Base-by-base conservation (phyloP, 2,797 vertebrate genomes). In the Aldrovandia affinis region DNA sequence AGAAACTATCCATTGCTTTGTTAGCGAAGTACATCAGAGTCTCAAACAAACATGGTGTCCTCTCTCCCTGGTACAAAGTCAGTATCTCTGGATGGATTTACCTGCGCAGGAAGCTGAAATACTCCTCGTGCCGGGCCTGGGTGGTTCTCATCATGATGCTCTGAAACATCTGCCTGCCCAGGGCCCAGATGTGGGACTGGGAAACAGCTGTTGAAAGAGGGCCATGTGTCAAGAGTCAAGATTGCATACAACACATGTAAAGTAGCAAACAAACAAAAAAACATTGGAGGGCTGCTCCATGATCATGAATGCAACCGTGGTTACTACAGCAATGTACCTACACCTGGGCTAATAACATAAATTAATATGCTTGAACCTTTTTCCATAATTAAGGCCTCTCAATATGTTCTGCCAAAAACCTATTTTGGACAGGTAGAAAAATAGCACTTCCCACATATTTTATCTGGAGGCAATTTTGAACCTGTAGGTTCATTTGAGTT, bases 41-140 rank as follows among this genome's bases (percentile, higher is more conserved):
- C 44, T 63, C 36, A 44, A 25, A 77, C 42, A 47, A 77, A 47
- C 39, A 44, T 36, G 20, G 36, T 3, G 33, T 0, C 36, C 33
- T 42, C 68, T 39, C 73, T 79, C 83, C 22, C 18, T 65, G 61
- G 22, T 15, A 77, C 55, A 68, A 59, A 9, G 9, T 52, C 28
- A 84, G 22, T 42, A 36, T 39, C 42, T 55, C 14, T 52, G 81
- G 83, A 63, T 44, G 81, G 78, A 77, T 87, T 80, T 89, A 96
- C 96, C 96, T 96, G 92, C 94, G 91, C 80, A 96, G 90, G 68
- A 96, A 96, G 88, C 90, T 95, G 92, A 96, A 96, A 89, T 96
- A 95, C 89, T 96, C 94, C 75, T 94, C 89, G 3, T 96, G 92
- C 85, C 92, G 91, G 82, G 95, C 95, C 88, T 96, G 93, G 65